Evolutionary conservation across 1,140 invertebrate genomes (phyloP), one percentile per base, ranked within the genome.

Genomic region (Idris sp.): DNA sequence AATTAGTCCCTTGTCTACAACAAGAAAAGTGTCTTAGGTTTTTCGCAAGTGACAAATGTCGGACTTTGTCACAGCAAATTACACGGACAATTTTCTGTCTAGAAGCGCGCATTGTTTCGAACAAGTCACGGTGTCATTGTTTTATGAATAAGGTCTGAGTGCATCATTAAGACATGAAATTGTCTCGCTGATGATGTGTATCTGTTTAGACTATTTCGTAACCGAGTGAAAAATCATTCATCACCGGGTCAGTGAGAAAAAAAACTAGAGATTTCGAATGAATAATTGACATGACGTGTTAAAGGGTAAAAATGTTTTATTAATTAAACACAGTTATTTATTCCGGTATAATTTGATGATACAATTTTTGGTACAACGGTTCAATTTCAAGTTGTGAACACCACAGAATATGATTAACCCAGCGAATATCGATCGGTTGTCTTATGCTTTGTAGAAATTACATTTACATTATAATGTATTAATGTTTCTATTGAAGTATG

Each of bases 81-180:
- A 62, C 49, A 62, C 68, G 68, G 30, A 22, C 46, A 22, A 69
- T 69, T 61, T 62, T 53, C 15, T 22, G 1, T 11, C 43, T 35
- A 14, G 11, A 38, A 19, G 7, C 11, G 26, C 36, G 26, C n/a
- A n/a, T 48, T 36, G 38, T 30, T 48, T 30, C 38, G 48, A 43
- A 14, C 14, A 11, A 31, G 0, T n/a, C 4, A 2, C 26, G 26
- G 16, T 28, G 65, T 58, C n/a, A n/a, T n/a, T n/a, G n/a, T n/a
- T n/a, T n/a, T n/a, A n/a, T n/a, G n/a, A n/a, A n/a, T 58, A 51
- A 16, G 18, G 51, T 43, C 53, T 68, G 64, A 68, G 59, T 49
- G 49, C 16, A 46, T 48, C 44, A 68, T 59, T 43, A 51, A 49
- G 53, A 44, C 25, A 25, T 35, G 35, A 35, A 28, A 51, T 68